Base-by-base conservation (phyloP, 1,140 invertebrate species). In the Drosophila albomicans region DNA sequence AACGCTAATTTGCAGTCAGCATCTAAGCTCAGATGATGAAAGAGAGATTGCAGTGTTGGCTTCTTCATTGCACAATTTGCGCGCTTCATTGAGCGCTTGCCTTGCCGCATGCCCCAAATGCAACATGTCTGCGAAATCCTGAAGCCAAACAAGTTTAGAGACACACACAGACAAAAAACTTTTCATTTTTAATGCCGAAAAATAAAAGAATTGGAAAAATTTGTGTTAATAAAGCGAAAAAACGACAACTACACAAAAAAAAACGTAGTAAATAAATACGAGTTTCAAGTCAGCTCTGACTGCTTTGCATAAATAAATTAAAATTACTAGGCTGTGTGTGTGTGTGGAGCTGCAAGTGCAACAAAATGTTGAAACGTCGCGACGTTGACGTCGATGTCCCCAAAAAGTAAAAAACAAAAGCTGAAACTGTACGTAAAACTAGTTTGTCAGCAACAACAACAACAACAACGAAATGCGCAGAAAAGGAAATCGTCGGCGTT, bases 401-500 rank as follows among this genome's bases (percentile, higher is more conserved):
- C 76, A 75, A 70, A 66, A 16, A 62, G 35, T 11, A n/a, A 58
- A 32, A 15, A 38, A 58, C 30, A 43, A 41, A 68, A 70, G 54
- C 35, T 57, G 54, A 71, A 80, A 63, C 65, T 77, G 58, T 52
- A 80, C 54, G 76, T 65, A 77, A 88, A 88, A 88, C 84, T 89
- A 89, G 85, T 88, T 88, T 88, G 80, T 64, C 78, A 76, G 77
- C 63, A 65, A 46, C 64, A 78, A 77, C 64, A 65, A 59, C 25
- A 63, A 54, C 46, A 61, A 32, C 41, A 35, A 52, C 28, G 4
- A n/a, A 84, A 78, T 68, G 77, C 64, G 73, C 85, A 68, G 86
- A 89, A 89, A 89, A 89, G 85, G 85, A 89, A 89, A 89, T 81
- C 86, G 86, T 81, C 72, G 84, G 63, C 82, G 79, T 62, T 58